Evolutionary conservation across 2,888 invertebrate species (phyloP), one percentile per base, ranked within the genome.

Genomic region (Agonopterix subpropinquella): DNA sequence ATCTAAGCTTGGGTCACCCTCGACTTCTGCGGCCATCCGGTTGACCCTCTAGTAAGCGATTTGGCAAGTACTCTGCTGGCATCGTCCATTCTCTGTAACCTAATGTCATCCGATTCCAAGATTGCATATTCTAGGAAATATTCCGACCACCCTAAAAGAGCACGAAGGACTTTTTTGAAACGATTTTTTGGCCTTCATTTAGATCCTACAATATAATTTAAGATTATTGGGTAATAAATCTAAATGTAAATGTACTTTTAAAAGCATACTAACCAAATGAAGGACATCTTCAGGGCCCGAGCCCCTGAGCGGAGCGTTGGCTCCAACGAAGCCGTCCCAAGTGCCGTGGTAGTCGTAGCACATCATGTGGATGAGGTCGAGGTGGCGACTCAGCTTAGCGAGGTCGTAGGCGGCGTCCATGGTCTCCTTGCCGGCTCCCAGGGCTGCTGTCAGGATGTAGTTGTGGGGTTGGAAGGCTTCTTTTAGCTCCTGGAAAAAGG

Each of bases 341-440:
- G 93, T 90, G 0, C 96, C 96, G 59, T 96, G 95, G 73, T 96
- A 96, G 75, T 97, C 96, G 73, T 97, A 97, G 53, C 94, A 94
- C 96, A 96, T 96, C 71, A 96, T 91, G 61, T 96, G 95, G 39
- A 96, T 90, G 49, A 90, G 92, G 71, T 94, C 93, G 41, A 94
- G 72, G 67, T 93, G 91, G 0, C 90, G 77, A 11, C 92, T 91
- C 10, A 97, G 82, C 55, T 92, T 90, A 5, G 91, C 85, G 10
- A 97, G 89, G 70, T 96, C 93, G 65, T 97, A 97, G 0, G 94
- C 94, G 1, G 89, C 78, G 53, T 95, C 93, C 65, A 96, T 94
- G 0, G 93, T 94, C 35, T 89, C 88, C 65, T 92, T 92, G 0
- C 93, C 92, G 0, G 95, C 95, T 1, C 95, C 95, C 42, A 97